A percentile compares a stretch with the other conserved stretches of the same genome.
These are phyloP conservation scores for Azemiops feae DNA, from an alignment of 2,113 vertebrate species.

Conservation along the genomic window DNA sequence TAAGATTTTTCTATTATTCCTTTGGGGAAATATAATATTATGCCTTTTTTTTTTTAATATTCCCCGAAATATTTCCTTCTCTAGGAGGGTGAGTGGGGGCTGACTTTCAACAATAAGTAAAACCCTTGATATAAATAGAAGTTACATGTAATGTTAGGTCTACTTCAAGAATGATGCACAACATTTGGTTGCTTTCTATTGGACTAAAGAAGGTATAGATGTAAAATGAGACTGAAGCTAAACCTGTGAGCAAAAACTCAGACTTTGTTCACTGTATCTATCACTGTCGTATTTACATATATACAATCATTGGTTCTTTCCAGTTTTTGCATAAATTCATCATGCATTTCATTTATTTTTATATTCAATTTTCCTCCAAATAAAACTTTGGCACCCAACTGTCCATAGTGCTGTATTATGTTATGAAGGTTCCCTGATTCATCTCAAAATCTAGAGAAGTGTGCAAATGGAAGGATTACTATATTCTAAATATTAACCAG, in stretches of 20 bases:
- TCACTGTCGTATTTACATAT: not conserved
- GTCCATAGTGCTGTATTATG: not conserved
- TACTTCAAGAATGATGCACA: not conserved
- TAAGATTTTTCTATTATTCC: too few relatives aligned
- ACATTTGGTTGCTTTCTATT: not conserved
- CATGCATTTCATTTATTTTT: not conserved
- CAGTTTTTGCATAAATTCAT: not conserved
- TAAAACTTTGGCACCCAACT: not conserved
- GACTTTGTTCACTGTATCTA: not conserved
- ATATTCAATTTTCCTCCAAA: not conserved
- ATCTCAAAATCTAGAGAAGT: not conserved
- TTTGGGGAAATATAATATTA: too few relatives aligned
- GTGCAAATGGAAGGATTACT: not conserved
- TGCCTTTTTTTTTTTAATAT: too few relatives aligned
- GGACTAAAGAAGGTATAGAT: too few relatives aligned
- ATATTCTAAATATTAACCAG: too few relatives aligned
- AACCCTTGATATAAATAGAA: not conserved
- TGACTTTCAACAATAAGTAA: not conserved
- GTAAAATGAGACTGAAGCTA: not conserved
- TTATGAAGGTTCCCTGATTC: not conserved
- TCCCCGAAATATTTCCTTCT: too few relatives aligned
- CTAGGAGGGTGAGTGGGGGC: too few relatives aligned
- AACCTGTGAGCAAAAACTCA: not conserved
- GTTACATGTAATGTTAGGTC: not conserved
- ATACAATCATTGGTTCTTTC: not conserved